Evolutionary conservation across 2,888 invertebrate species (phyloP), one percentile per base, ranked within the genome.

Genomic region (Beris chalybata): DNA sequence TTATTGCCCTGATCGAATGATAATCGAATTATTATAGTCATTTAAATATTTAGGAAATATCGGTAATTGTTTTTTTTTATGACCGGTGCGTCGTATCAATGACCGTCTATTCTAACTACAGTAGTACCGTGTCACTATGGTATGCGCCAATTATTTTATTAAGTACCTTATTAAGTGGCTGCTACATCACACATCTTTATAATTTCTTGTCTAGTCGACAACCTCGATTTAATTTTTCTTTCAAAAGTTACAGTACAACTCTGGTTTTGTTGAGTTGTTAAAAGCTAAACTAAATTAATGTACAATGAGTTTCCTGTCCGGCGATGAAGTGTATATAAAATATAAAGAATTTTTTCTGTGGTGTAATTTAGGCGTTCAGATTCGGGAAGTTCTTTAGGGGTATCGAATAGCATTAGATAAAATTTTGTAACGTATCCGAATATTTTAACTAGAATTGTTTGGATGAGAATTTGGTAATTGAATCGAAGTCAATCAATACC

Each of bases 281-380:
- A 43, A 22, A 31, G 29, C 30, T 12, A 52, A 13, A 61, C 38
- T 61, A 61, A 61, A 61, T 61, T 61, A 38, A 38, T 12, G 29
- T n/a, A 61, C 61, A 61, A 61, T 50, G 61, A 38, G 22, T 50
- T 61, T 61, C 61, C 61, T 61, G 61, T 61, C 38, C 38, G 5
- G 5, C 1, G 38, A 38, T 38, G 5, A 38, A 38, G 38, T 38
- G 38, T 38, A 38, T 38, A 38, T 38, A 9, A 38, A 4, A 38
- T 38, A 3, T 38, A 7, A 7, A 38, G 38, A 38, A 38, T 38
- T 38, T 50, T 38, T 50, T 50, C 50, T 50, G 15, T 50, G 38
- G 6, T n/a, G 4, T 50, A 50, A 50, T 50, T 50, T 15, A 22
- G 50, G 7, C 6, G 15, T 48, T 12, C 1, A 38, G 38, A 38